Evolutionary conservation across 1,140 invertebrate genomes (phyloP).

Genomic region (Leptinotarsa defecta): DNA sequence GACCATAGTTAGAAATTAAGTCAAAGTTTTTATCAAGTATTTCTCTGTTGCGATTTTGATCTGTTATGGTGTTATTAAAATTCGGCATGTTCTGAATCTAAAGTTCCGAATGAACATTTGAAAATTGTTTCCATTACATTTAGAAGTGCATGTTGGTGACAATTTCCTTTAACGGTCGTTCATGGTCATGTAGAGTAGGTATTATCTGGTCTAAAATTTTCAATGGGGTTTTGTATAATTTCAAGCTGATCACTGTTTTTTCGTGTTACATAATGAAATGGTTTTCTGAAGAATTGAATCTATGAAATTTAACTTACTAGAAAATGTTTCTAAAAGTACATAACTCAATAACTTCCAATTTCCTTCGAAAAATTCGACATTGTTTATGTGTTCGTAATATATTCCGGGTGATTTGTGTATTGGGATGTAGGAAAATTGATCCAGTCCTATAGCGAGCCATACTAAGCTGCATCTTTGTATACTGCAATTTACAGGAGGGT

Average conservation of each 20-base stretch:
- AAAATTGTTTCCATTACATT: slow-evolving; percentile 11
- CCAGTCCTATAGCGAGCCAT: too few species aligned
- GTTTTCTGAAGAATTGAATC: slow-evolving; percentile 12
- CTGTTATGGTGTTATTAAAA: slow-evolving; percentile 35
- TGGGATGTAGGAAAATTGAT: too few species aligned
- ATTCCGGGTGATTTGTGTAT: too few species aligned
- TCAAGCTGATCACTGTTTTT: neutral
- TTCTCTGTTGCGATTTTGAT: slow-evolving; percentile 27
- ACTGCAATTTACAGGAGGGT: too few species aligned
- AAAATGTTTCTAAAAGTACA: slow-evolving; percentile 7
- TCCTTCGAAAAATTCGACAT: too few species aligned
- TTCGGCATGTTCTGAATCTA: slow-evolving; percentile 20
- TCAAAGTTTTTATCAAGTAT: slow-evolving; percentile 32
- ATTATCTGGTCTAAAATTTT: slow-evolving; percentile 5
- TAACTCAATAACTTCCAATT: too few species aligned
- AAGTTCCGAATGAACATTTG: slow-evolving; percentile 9
- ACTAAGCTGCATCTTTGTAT: too few species aligned
- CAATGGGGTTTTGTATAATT: slow-evolving; percentile 7
- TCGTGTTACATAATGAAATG: slow-evolving; percentile 6
- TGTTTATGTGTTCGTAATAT: too few species aligned
- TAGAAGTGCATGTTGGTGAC: neutral
- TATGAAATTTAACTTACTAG: slow-evolving; percentile 12
- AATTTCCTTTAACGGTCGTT: slow-evolving; percentile 1
- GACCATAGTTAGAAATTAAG: slow-evolving; percentile 16
- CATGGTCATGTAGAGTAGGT: slow-evolving; percentile 11